A percentile compares a stretch with the other conserved stretches of the same genome.
Evolutionary conservation across 2,797 vertebrate genomes (phyloP).

Genomic region (Gallinago nigripennis): DNA sequence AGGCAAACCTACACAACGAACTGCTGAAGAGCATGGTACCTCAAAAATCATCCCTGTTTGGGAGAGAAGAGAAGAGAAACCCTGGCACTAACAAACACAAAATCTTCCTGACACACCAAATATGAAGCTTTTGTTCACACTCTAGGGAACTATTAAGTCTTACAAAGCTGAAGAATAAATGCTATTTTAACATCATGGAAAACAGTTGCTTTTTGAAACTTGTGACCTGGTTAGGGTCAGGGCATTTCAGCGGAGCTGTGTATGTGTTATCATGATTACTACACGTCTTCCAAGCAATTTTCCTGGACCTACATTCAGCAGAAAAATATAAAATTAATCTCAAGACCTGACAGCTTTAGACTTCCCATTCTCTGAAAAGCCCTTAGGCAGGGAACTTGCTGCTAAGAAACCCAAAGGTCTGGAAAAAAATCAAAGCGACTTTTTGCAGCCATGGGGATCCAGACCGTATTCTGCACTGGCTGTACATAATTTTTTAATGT

Average conservation of each 20-base stretch:
- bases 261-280: not conserved
- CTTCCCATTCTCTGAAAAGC: constrained; percentile 21
- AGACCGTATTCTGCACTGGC: constrained; percentile 23
- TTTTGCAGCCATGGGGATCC: constrained; percentile 52
- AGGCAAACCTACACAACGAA: not conserved
- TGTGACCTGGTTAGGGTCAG: not conserved
- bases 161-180: not conserved
- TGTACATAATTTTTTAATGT: constrained; percentile 70
- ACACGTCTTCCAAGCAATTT: not conserved
- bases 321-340: constrained; percentile 28
- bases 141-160: not conserved
- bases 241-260: not conserved
- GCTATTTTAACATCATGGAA: not conserved
- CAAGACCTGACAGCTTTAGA: constrained; percentile 30
- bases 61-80: not conserved
- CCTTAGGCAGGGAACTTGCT: constrained; percentile 46
- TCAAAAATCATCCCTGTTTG: not conserved
- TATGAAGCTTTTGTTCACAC: not conserved
- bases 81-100: not conserved
- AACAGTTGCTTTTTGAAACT: not conserved
- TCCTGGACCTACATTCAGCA: not conserved
- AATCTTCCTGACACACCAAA: not conserved
- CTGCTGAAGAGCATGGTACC: not conserved
- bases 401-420: constrained; percentile 41
- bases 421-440: constrained; percentile 59